phyloP scores from a whole-genome alignment of 2,888 invertebrate species.

The Coecobrya sp. region DNA sequence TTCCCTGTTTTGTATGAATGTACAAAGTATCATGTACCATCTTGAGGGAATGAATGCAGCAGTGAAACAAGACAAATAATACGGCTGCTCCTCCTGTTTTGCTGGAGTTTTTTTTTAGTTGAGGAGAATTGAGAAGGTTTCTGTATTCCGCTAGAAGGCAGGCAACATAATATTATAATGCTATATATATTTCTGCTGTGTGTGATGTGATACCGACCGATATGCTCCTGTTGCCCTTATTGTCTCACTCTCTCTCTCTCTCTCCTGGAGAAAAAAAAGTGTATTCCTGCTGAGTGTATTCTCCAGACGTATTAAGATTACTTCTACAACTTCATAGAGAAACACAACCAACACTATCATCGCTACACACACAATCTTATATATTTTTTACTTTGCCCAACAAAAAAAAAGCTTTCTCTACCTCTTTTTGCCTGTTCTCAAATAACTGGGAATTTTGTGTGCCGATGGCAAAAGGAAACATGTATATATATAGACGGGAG shows the following conservation, averaged over 20 bases:
- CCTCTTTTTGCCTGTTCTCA: not conserved
- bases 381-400: constrained; percentile 15
- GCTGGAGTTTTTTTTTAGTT: not conserved
- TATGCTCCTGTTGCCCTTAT: constrained; percentile 53
- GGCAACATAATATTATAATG: not conserved
- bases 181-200: too few relatives aligned
- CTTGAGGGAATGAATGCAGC: constrained; percentile 33
- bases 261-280: constrained; percentile 2
- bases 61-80: not conserved
- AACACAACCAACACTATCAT: constrained; percentile 3
- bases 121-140: not conserved
- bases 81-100: not conserved
- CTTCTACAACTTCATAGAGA: constrained; percentile 8
- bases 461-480: constrained; percentile 14
- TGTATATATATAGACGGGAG: not conserved
- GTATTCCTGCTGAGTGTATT: constrained; percentile 32
- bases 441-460: constrained; percentile 45
- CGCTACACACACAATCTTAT: constrained; percentile 39
- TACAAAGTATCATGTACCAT: constrained; percentile 10
- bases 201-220: too few relatives aligned
- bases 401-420: not conserved
- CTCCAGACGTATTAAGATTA: constrained; percentile 65
- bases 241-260: constrained; percentile 21
- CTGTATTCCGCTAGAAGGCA: constrained; percentile 15
- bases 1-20: not conserved